Evolutionary conservation across 2,797 vertebrate genomes (phyloP), one percentile per base, ranked within the genome.

Genomic region (Gadopsis marmoratus): DNA sequence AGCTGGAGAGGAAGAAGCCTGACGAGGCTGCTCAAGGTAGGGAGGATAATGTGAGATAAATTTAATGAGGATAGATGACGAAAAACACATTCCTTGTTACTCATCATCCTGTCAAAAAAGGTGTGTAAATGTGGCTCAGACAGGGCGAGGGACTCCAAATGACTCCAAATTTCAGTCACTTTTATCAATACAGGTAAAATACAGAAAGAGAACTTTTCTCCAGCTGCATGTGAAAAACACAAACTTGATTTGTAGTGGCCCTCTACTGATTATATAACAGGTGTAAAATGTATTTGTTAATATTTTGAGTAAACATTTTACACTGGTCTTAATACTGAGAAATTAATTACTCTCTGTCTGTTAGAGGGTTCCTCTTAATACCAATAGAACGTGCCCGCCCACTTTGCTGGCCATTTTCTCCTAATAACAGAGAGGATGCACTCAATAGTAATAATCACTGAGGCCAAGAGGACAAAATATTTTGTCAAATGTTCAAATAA

Each of bases 21-120:
- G 91, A 92, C 59, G 91, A 91, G 60, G 65, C 64, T 4, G 63
- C 76, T 43, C 71, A 81, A 89, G 91, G 93, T 93, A 86, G 58
- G 75, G 50, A 14, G 51, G 48, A 80, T 53, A 16, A 26, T 74
- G 43, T 14, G 56, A 68, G 14, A 76, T 3, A 54, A 63, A 80
- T 71, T 62, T 71, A 84, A 82, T 77, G 63, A 88, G 66, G 61
- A 64, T 5, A 14, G 51, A 33, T 23, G 26, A 26, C 26, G 26
- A 55, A 69, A 82, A 67, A 76, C n/a, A 66, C 17, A 53, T 37
- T 47, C 35, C 63, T 70, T 54, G 54, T 50, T 78, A 51, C 62
- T 87, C 64, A 61, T 76, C 74, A 43, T 39, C 74, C 64, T 80
- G 77, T 82, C 68, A 80, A 58, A 55, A 67, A 56, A 80, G 54